These are phyloP conservation scores for Pedetes capensis DNA, from an alignment of 2,113 vertebrate genomes.

Conservation along the genomic window DNA sequence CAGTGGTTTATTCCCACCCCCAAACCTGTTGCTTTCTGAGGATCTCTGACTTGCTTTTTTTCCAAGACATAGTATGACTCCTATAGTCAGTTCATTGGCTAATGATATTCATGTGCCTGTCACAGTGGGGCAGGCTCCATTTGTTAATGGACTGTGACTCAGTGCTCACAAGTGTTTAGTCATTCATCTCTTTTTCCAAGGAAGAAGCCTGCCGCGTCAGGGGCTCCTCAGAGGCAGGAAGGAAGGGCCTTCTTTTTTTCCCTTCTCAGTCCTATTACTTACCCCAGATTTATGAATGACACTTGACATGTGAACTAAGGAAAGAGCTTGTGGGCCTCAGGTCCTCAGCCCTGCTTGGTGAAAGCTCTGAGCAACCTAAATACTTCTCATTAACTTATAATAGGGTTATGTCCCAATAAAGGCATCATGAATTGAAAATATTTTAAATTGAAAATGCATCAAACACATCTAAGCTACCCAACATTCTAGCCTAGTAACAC, in stretches of 20 bases:
- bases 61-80: neutral
- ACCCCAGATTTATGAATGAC: neutral
- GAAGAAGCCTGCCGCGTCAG: neutral
- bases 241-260: neutral
- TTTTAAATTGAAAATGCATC: neutral
- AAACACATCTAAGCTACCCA: neutral
- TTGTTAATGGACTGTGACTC: neutral
- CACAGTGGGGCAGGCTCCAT: neutral
- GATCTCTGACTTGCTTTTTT: slow-evolving; percentile 60
- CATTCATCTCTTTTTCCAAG: neutral
- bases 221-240: neutral
- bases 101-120: neutral
- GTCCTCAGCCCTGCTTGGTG: neutral
- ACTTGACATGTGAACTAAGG: neutral
- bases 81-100: neutral
- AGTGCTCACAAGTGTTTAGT: neutral
- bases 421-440: neutral
- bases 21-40: neutral
- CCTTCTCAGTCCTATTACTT: neutral
- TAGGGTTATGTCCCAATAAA: neutral
- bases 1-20: neutral
- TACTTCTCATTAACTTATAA: neutral
- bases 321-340: neutral
- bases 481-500: neutral
- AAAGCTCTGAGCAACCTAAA: neutral